Evolutionary conservation across 2,888 invertebrate species (phyloP).

Genomic region (Cabera pusaria): DNA sequence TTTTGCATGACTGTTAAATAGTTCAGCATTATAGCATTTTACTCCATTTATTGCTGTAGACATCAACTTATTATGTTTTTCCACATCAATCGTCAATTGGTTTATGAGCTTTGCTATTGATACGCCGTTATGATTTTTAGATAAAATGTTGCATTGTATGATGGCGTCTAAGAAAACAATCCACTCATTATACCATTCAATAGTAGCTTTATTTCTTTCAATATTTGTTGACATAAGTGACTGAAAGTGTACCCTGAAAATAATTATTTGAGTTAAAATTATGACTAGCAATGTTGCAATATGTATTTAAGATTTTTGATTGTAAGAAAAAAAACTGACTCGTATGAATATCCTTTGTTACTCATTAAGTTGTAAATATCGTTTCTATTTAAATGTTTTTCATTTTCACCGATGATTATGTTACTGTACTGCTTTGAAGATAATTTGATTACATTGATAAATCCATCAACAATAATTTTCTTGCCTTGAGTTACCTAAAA

Average conservation of each 20-base stretch:
- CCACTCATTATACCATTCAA: slow-evolving; percentile 23
- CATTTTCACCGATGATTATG: slow-evolving; percentile 4
- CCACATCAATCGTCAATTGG: slow-evolving; percentile 12
- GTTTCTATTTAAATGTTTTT: slow-evolving; percentile 8
- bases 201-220: slow-evolving; percentile 12
- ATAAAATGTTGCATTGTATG: slow-evolving; percentile 14
- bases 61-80: slow-evolving; percentile 2
- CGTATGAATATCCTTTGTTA: slow-evolving; percentile 16
- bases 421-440: background rate
- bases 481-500: slow-evolving; percentile 13
- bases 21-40: slow-evolving; percentile 2
- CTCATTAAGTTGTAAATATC: slow-evolving; percentile 21
- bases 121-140: slow-evolving; percentile 5
- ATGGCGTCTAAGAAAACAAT: slow-evolving; percentile 19
- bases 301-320: too few species aligned
- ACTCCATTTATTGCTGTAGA: background rate
- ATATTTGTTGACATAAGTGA: slow-evolving; percentile 8
- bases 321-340: too few species aligned
- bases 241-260: slow-evolving; percentile 15
- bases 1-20: too few species aligned
- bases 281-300: too few species aligned
- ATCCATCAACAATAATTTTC: slow-evolving; percentile 10
- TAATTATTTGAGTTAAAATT: background rate
- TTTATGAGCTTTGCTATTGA: slow-evolving; percentile 15
- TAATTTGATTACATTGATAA: background rate